phyloP scores from a whole-genome alignment of 2,888 invertebrate species.

The Julus scanicus region DNA sequence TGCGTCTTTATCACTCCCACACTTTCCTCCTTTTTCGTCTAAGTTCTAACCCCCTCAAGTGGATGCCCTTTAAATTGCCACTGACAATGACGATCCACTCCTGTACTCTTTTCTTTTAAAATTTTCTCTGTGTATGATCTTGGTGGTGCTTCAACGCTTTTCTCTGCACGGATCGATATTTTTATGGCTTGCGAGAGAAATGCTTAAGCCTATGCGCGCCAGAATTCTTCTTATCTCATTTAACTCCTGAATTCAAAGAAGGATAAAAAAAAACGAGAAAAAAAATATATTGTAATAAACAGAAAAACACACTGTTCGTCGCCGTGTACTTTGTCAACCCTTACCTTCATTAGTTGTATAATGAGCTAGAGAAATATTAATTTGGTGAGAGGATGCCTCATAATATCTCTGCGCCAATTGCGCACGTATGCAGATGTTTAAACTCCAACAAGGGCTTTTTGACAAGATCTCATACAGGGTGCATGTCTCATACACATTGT shows the following conservation, averaged over 20 bases:
- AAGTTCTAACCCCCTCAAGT: background rate
- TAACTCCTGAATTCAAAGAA: background rate
- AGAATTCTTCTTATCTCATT: conserved; percentile 38
- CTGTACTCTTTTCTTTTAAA: conserved; percentile 16
- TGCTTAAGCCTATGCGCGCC: background rate
- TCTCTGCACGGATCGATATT: conserved; percentile 3
- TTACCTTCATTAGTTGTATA: conserved; percentile 29
- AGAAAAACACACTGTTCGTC: conserved; percentile 23
- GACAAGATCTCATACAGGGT: background rate
- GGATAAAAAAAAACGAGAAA: background rate
- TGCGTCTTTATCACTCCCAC: background rate
- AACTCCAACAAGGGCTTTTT: background rate
- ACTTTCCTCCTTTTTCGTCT: background rate
- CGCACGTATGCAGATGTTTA: background rate
- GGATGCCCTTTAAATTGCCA: conserved; percentile 25
- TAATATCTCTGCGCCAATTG: background rate
- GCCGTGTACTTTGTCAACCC: background rate
- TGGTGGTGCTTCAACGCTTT: conserved; percentile 34
- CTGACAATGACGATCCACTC: conserved; percentile 45
- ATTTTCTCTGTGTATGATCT: conserved; percentile 22
- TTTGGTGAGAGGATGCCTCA: background rate
- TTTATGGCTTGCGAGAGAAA: conserved; percentile 35
- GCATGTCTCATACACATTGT: background rate
- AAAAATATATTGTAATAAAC: conserved; percentile 14
- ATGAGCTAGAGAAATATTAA: background rate